Base-by-base conservation (phyloP, 2,888 invertebrate genomes). In the Acanthosoma haemorrhoidale region DNA sequence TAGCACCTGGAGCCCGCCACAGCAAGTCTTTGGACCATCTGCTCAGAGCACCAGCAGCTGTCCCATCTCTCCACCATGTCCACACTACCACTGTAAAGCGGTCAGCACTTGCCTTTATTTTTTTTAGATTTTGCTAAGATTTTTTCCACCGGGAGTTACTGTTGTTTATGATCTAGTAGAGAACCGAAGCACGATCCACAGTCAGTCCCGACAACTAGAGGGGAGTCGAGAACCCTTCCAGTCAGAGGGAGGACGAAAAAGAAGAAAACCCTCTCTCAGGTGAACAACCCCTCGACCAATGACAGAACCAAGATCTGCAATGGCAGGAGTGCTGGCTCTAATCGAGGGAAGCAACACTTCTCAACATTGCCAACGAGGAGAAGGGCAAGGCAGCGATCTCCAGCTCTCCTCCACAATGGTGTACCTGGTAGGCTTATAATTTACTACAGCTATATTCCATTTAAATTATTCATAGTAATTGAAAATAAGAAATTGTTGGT, bases 11-110 rank as follows among this genome's bases (percentile, higher is more conserved):
- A 39, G 86, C 89, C 0, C 83, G 91, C 69, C 92, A 92, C 77
- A 91, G 91, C 79, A 91, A 91, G 78, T 91, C 91, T 1, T 80
- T 92, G 74, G 92, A 92, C 79, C 91, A 92, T 76, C 80, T 92
- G 59, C 86, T 73, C 73, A 73, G 74, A 68, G 72, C 72, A 39
- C 74, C 71, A 32, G 38, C 58, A 60, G 73, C 73, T 11, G 68
- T 66, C 21, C 68, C 70, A 31, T 69, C 70, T 21, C 72, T 67
- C 13, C 69, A 51, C 81, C 83, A 78, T 71, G 15, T 5, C 66
- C 68, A 70, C 71, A 8, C 80, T 0, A 57, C 39, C 13, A 61
- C 39, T 15, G 18, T 41, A 11, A 69, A 64, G 29, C 29, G 64
- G 79, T 32, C 75, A 29, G 41, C n/a, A 21, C n/a, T n/a, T n/a